Percentiles rank a stretch among this genome's conserved stretches.
These are phyloP conservation scores for Galaxias olidus DNA, from an alignment of 2,797 vertebrate species.

Conservation along the genomic window DNA sequence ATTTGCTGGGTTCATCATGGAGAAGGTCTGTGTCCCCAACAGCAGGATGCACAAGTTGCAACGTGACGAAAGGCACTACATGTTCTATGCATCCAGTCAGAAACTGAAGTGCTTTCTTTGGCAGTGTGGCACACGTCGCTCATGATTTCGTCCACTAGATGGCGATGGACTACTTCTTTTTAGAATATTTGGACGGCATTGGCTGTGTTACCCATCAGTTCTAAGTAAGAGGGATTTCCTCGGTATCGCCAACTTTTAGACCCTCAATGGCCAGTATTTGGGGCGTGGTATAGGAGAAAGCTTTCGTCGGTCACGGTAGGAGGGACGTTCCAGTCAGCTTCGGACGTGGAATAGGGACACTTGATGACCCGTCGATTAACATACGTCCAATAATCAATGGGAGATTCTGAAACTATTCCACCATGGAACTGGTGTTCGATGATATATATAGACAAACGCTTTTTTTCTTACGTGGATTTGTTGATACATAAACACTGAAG, in stretches of 20 bases:
- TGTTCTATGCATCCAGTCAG: too few relatives aligned
- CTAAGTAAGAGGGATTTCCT: neutral
- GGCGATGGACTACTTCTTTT: neutral
- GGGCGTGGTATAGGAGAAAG: slow-evolving; percentile 6
- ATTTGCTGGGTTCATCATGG: too few relatives aligned
- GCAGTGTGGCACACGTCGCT: too few relatives aligned
- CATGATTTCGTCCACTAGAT: slow-evolving; percentile 1
- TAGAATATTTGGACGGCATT: neutral
- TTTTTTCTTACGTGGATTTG: neutral
- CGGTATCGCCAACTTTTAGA: too few relatives aligned
- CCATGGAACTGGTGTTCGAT: slow-evolving; percentile 10
- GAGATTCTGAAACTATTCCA: neutral
- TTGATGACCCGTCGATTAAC: neutral
- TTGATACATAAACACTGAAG: neutral
- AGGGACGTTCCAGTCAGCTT: neutral
- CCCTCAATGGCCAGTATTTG: neutral
- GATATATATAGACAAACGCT: neutral
- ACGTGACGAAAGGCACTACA: too few relatives aligned
- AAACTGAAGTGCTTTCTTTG: too few relatives aligned
- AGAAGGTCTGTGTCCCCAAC: too few relatives aligned
- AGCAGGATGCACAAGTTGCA: too few relatives aligned
- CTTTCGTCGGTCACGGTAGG: neutral
- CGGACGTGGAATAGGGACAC: neutral
- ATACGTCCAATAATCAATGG: neutral
- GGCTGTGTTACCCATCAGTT: neutral